Evolutionary conservation across 1,140 invertebrate species (phyloP).

Genomic region (Drosophila nebulosa): DNA sequence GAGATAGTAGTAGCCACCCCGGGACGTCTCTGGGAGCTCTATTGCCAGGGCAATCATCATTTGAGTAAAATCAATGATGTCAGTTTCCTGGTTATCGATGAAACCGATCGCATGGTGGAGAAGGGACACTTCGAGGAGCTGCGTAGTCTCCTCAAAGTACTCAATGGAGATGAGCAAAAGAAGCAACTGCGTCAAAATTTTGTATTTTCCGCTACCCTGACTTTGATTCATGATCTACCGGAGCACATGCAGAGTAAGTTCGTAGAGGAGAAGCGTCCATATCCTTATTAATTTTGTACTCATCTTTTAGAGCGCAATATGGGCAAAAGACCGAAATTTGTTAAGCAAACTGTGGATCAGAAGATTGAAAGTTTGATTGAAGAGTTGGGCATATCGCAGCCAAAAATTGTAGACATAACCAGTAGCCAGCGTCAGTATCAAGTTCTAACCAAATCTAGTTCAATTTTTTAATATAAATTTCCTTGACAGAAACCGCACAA

Average conservation of each 20-base stretch:
- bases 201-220: conserved; percentile 98
- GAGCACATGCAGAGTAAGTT: conserved; percentile 86
- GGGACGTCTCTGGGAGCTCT: conserved; percentile 96
- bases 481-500: conserved; percentile 86
- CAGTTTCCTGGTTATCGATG: conserved; percentile 96
- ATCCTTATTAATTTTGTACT: background rate
- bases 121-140: conserved; percentile 98
- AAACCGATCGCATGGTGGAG: conserved; percentile 99
- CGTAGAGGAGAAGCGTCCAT: background rate
- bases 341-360: conserved; percentile 86
- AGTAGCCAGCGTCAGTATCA: conserved; percentile 59
- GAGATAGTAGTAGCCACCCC: conserved; percentile 98
- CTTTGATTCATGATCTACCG: conserved; percentile 92
- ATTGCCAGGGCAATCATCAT: conserved; percentile 89
- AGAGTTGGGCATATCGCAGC: conserved; percentile 91
- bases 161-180: conserved; percentile 87
- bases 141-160: conserved; percentile 88
- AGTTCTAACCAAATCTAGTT: background rate
- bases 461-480: no score
- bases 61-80: conserved; percentile 87
- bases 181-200: conserved; percentile 91
- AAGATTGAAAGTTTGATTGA: conserved; percentile 88
- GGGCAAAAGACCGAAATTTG: conserved; percentile 83
- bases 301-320: conserved; percentile 65
- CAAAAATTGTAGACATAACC: conserved; percentile 97